Base-by-base conservation (phyloP, 2,113 vertebrate species). In the Noctilio leporinus region DNA sequence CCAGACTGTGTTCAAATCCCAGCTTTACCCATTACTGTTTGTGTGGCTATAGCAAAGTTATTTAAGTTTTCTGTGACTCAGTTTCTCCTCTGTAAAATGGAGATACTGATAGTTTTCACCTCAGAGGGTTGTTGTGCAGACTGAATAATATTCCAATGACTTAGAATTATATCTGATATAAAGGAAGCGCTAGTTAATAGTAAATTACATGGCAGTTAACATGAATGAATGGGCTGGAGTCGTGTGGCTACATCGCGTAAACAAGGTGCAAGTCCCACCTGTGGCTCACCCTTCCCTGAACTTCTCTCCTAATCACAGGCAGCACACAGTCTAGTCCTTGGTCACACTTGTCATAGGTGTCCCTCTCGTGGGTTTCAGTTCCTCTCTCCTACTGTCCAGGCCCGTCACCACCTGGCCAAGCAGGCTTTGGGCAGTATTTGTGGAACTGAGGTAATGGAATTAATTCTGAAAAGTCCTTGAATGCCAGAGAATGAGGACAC, bases 51-150 rank as follows among this genome's bases (percentile, higher is more conserved):
- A 49, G 40, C 45, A 43, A 55, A 83, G 10, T 75, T 20, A 47
- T 40, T 19, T 43, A 85, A 49, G 28, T 57, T 33, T 65, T 69
- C 81, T 20, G 33, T 93, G 93, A 82, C 82, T 97, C 95, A 38
- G 65, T 93, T 85, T 90, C 72, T 91, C n/a, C 72, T 81, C 89
- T 94, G 43, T 88, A 62, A 95, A 35, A 35, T 67, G 67, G 43
- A 64, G 70, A 43, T 87, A 51, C 89, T 89, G 49, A 81, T 26
- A 85, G 81, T 64, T 92, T 78, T 73, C 57, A 10, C 6, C 35
- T 62, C 6, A 3, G 14, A 78, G 19, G 15, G 12, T 1, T 69
- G 33, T 33, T 59, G 30, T 64, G 57, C 62, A 22, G 65, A 35
- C 59, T 22, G 43, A 75, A 49, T 53, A 53, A 82, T 55, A 17